These are phyloP conservation scores for Tor tambroides DNA, from an alignment of 2,113 vertebrate genomes.

Conservation along the genomic window DNA sequence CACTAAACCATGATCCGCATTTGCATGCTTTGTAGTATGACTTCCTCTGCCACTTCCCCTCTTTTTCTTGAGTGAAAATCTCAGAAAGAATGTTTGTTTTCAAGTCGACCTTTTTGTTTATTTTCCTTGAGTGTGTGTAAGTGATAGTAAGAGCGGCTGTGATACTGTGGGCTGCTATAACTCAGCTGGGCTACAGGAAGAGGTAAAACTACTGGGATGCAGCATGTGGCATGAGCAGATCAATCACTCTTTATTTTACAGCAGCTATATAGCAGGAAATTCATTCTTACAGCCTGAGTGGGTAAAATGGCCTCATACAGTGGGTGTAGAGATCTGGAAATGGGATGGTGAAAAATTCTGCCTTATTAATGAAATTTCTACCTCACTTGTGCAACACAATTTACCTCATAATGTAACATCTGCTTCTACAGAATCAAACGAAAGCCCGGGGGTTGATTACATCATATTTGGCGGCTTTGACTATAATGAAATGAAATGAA, in stretches of 20 bases:
- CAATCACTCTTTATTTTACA: conserved; percentile 14
- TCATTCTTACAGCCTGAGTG: not conserved
- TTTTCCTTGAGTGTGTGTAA: conserved; percentile 27
- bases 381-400: not conserved
- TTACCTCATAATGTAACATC: not conserved
- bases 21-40: conserved; percentile 30
- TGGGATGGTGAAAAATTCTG: not conserved
- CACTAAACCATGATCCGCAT: conserved; percentile 32
- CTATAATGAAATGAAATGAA: conserved; percentile 37
- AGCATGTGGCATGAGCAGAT: not conserved
- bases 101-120: conserved; percentile 25
- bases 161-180: not conserved
- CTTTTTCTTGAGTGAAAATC: conserved; percentile 14
- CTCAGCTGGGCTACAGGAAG: conserved; percentile 3
- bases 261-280: conserved; percentile 21
- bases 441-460: not conserved
- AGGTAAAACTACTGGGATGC: not conserved
- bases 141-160: not conserved
- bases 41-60: conserved; percentile 8
- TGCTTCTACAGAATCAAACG: not conserved
- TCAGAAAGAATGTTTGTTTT: conserved; percentile 28
- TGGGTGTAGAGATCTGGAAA: not conserved
- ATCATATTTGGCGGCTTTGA: not conserved
- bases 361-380: not conserved
- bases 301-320: not conserved